Conservation (phyloP, 2,797 vertebrate species). For the Toxotes lorentzi region DNA sequence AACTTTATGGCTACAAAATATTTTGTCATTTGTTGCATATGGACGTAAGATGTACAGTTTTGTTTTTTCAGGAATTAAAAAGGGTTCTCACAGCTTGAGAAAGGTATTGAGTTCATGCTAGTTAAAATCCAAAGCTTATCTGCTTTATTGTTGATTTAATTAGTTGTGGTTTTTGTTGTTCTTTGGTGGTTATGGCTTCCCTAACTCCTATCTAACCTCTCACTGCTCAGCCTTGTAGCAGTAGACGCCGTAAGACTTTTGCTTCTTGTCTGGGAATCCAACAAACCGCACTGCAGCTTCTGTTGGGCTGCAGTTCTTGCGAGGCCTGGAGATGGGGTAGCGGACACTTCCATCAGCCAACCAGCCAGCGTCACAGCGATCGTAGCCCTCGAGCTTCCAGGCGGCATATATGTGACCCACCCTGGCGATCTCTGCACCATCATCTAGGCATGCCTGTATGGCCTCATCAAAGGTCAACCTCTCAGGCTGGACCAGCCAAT, state of each 20-base stretch:
- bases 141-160: slow-evolving; percentile 61
- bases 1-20: slow-evolving; percentile 55
- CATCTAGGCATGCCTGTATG: slow-evolving; percentile 88
- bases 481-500: slow-evolving; percentile 92
- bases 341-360: slow-evolving; percentile 96
- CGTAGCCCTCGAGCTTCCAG: slow-evolving; percentile 94
- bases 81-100: slow-evolving; percentile 92
- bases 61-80: slow-evolving; percentile 79
- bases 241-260: slow-evolving; percentile 95
- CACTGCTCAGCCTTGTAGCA: slow-evolving; percentile 90
- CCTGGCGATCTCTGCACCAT: slow-evolving; percentile 92
- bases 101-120: slow-evolving; percentile 88
- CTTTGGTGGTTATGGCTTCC: slow-evolving; percentile 78
- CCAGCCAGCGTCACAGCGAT: slow-evolving; percentile 97
- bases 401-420: slow-evolving; percentile 95
- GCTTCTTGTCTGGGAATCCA: slow-evolving; percentile 93
- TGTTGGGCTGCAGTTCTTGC: slow-evolving; percentile 94
- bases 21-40: slow-evolving; percentile 74
- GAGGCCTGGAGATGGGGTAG: slow-evolving; percentile 94
- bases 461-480: slow-evolving; percentile 93
- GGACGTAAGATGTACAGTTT: slow-evolving; percentile 78
- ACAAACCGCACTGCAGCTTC: slow-evolving; percentile 93
- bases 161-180: slow-evolving; percentile 73
- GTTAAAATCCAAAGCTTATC: slow-evolving; percentile 64
- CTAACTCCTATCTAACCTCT: slow-evolving; percentile 60